Percentiles rank a stretch among this genome's conserved stretches.
Conservation (phyloP, 2,113 vertebrate species). For the Procavia capensis region DNA sequence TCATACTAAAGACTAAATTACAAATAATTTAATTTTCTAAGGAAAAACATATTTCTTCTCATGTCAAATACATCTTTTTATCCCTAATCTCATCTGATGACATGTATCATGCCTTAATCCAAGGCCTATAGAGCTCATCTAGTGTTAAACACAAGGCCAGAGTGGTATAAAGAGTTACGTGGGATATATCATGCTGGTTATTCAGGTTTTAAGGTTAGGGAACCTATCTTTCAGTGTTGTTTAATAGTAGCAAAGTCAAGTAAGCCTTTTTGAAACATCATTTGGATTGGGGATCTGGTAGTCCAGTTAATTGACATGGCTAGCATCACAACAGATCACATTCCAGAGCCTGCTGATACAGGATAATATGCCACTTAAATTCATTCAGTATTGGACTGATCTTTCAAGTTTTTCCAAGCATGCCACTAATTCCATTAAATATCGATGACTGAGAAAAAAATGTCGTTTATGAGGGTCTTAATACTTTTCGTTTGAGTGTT, state of each 20-base stretch:
- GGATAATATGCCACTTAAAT: neutral
- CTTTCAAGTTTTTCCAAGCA: neutral
- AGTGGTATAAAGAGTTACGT: neutral
- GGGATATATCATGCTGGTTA: neutral
- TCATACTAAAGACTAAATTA: neutral
- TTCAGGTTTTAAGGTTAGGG: neutral
- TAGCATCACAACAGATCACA: neutral
- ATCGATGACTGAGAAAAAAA: neutral
- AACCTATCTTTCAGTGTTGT: accelerated
- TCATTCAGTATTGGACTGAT: neutral
- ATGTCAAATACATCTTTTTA: neutral
- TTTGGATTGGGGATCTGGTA: neutral
- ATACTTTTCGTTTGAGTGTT: neutral
- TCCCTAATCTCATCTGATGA: neutral
- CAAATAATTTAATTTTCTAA: neutral
- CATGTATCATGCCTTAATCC: accelerated
- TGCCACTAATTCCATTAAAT: neutral
- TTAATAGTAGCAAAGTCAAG: neutral
- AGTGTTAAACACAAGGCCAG: neutral
- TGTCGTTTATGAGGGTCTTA: neutral
- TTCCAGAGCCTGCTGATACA: neutral
- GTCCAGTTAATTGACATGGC: neutral
- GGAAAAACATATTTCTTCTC: neutral
- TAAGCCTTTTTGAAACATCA: neutral
- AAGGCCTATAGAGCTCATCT: neutral